Conservation (phyloP, 2,888 invertebrate species). For the Drosophila nr. perissopoda region DNA sequence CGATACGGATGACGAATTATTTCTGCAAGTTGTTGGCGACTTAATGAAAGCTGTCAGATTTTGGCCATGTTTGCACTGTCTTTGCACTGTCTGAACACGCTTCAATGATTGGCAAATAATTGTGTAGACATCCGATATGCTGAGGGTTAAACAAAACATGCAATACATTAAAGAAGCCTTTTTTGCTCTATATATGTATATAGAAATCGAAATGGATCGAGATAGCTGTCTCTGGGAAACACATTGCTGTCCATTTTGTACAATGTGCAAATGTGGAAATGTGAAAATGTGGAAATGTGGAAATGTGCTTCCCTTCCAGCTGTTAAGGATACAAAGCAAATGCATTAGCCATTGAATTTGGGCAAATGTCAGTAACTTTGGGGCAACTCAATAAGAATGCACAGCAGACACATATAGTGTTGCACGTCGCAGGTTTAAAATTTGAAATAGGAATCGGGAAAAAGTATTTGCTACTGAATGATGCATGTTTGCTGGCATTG, state of each 20-base stretch:
- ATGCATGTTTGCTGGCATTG: slow-evolving; percentile 28
- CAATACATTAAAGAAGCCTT: background rate
- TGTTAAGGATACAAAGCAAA: slow-evolving; percentile 1
- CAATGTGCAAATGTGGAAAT: background rate
- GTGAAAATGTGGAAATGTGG: no score
- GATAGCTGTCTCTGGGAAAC: background rate
- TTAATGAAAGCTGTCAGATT: background rate
- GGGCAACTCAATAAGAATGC: background rate
- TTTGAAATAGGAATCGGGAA: slow-evolving; percentile 20
- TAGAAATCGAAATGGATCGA: background rate
- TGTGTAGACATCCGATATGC: background rate
- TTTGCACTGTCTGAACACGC: background rate
- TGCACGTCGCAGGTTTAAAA: slow-evolving; percentile 18
- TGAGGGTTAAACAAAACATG: no score
- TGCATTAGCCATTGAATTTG: background rate
- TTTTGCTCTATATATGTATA: background rate
- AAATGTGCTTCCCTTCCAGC: background rate
- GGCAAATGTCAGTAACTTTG: background rate
- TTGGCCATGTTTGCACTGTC: background rate
- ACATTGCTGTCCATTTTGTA: background rate
- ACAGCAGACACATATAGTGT: background rate
- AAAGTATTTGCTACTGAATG: background rate
- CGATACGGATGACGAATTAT: background rate
- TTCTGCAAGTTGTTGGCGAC: background rate
- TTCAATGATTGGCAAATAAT: slow-evolving; percentile 1